Evolutionary conservation across 2,113 vertebrate species (phyloP), one percentile per base, ranked within the genome.

Genomic region (Ptychochromis oligacanthus): DNA sequence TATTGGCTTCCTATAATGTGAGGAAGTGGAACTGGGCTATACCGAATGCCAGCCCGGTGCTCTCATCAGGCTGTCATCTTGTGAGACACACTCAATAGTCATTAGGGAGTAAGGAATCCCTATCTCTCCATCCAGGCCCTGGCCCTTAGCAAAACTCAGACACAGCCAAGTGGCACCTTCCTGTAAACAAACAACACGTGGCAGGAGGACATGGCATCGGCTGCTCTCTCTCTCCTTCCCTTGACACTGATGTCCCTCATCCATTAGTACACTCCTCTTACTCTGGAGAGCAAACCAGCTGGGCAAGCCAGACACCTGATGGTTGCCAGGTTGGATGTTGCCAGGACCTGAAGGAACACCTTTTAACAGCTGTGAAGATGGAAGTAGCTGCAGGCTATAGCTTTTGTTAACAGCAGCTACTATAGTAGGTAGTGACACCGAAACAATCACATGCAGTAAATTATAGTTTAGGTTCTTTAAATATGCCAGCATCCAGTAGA

Each of bases 141-240:
- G 81, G 92, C 89, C 88, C 88, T 90, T 91, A 94, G 93, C 92
- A 94, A 94, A 92, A 93, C 89, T 92, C 86, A 54, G 40, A 82
- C 81, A 86, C 64, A 86, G 91, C 88, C 83, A 92, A 93, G 93
- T 91, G 93, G 93, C 93, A 94, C 89, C 92, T 92, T 94, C 89
- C 88, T 94, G 93, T 93, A 94, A 95, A 95, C 94, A 95, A 94
- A 94, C 86, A 91, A 90, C 92, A 92, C 79, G 83, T 57, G 81
- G 84, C 91, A 90, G 82, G 83, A 84, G 93, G 88, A 83, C 83
- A 88, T 72, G 82, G 87, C 84, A 87, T 88, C 6, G 11, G 78
- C 81, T 86, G 77, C 77, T 72, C 67, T 72, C 67, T 54, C 77
- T 87, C 74, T 60, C 65, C 80, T 56, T 80, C 85, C 67, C 60